Percentiles rank a stretch among this genome's conserved stretches.
Conservation (phyloP, 2,888 invertebrate species). For the Nomada hirtipes region DNA sequence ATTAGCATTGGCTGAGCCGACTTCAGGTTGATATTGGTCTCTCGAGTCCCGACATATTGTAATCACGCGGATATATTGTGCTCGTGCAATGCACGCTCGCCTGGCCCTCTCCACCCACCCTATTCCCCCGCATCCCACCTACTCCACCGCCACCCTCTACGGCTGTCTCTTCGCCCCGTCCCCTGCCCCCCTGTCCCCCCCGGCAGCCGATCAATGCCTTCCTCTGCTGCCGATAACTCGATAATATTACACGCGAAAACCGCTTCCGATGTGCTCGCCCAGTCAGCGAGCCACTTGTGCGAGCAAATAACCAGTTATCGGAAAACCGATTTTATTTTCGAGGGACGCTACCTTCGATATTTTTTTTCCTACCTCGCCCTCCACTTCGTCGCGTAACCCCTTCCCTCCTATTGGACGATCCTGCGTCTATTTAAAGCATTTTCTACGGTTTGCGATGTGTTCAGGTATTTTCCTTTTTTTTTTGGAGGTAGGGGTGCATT, state of each 20-base stretch:
- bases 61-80: conserved; percentile 82
- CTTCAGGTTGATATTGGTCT: conserved; percentile 79
- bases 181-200: conserved; percentile 42
- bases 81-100: conserved; percentile 70
- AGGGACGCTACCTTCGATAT: conserved; percentile 71
- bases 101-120: conserved; percentile 57
- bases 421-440: not conserved
- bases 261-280: conserved; percentile 80
- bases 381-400: conserved; percentile 16
- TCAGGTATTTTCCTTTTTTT: too few relatives aligned
- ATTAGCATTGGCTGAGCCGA: conserved; percentile 80
- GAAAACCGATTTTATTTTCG: conserved; percentile 82
- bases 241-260: conserved; percentile 82
- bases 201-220: conserved; percentile 71
- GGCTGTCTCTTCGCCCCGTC: conserved; percentile 56
- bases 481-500: too few relatives aligned
- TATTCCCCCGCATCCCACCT: conserved; percentile 57
- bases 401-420: not conserved
- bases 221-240: conserved; percentile 79
- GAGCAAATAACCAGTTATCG: conserved; percentile 83
- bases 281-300: conserved; percentile 82
- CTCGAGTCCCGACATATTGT: conserved; percentile 80
- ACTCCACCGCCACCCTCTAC: conserved; percentile 54
- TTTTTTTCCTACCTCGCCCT: conserved; percentile 42
- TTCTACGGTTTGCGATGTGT: too few relatives aligned